Percentiles rank a stretch among this genome's conserved stretches.
Conservation (phyloP, 1,140 invertebrate species). For the Euura saliciscinereae region DNA sequence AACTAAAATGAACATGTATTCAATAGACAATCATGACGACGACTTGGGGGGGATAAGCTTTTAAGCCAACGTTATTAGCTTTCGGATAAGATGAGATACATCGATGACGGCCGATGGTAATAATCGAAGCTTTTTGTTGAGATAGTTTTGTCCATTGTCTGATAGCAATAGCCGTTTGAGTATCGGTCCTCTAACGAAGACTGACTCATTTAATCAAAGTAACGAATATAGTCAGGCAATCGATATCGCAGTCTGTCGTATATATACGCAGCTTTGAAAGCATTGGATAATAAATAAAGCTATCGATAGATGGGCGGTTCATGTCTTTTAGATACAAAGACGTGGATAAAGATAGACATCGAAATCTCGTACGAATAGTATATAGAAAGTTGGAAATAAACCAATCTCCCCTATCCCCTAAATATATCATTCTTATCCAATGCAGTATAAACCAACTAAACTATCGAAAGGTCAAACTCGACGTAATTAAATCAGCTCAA, state of each 20-base stretch:
- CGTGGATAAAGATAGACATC: neutral
- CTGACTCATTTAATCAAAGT: neutral
- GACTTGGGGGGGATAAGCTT: no score
- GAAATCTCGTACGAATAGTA: neutral
- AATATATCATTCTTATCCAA: constrained; percentile 4
- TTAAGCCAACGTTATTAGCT: no score
- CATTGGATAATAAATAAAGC: constrained; percentile 54
- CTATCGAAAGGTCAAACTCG: no score
- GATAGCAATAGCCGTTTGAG: no score
- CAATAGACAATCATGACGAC: no score
- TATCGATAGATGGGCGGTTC: neutral
- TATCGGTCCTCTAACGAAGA: no score
- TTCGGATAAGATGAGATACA: no score
- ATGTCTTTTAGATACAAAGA: neutral
- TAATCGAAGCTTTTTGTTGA: no score
- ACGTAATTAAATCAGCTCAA: no score
- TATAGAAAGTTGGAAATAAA: neutral
- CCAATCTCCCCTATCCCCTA: neutral
- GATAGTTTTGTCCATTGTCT: no score
- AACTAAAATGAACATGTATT: no score
- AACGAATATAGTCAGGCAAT: neutral
- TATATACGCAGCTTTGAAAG: constrained; percentile 43
- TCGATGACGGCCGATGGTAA: no score
- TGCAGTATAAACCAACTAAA: neutral
- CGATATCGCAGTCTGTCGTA: constrained; percentile 16